phyloP scores from a whole-genome alignment of 2,888 invertebrate genomes.

The Oconnorella tubifera region DNA sequence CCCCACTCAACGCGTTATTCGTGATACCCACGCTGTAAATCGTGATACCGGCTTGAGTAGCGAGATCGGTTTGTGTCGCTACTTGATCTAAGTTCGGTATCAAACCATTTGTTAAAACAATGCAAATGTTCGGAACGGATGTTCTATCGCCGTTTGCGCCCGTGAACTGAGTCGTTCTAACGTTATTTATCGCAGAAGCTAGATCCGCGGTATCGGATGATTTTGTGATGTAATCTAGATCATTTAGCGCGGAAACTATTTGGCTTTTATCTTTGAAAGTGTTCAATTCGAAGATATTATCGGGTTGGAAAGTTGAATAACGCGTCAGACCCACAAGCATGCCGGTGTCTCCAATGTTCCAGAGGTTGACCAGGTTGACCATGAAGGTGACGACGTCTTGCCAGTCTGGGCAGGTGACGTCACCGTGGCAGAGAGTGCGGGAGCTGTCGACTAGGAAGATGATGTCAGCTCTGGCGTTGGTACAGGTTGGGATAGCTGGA shows the following conservation, averaged over 20 bases:
- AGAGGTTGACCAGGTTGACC: neutral
- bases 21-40: slow-evolving; percentile 14
- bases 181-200: neutral
- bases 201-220: neutral
- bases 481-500: slow-evolving; percentile 15
- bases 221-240: neutral
- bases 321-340: slow-evolving; percentile 16
- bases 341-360: slow-evolving; percentile 8
- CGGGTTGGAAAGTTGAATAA: slow-evolving; percentile 9
- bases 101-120: slow-evolving; percentile 17
- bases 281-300: slow-evolving; percentile 4
- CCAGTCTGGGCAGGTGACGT: slow-evolving; percentile 8
- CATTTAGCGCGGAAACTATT: neutral
- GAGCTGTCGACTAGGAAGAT: slow-evolving; percentile 24
- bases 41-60: slow-evolving; percentile 11
- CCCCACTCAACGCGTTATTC: neutral
- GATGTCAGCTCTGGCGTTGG: slow-evolving; percentile 10
- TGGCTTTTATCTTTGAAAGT: neutral
- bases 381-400: slow-evolving; percentile 11
- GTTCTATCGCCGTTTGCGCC: slow-evolving; percentile 10
- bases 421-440: slow-evolving; percentile 5
- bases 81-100: neutral
- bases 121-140: slow-evolving; percentile 17
- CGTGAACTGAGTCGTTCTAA: slow-evolving; percentile 9
- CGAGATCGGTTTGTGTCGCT: slow-evolving; percentile 10